Percentiles rank a stretch among this genome's conserved stretches.
Evolutionary conservation across 2,888 invertebrate species (phyloP).

Genomic region (Xestoiulus laeticollis): DNA sequence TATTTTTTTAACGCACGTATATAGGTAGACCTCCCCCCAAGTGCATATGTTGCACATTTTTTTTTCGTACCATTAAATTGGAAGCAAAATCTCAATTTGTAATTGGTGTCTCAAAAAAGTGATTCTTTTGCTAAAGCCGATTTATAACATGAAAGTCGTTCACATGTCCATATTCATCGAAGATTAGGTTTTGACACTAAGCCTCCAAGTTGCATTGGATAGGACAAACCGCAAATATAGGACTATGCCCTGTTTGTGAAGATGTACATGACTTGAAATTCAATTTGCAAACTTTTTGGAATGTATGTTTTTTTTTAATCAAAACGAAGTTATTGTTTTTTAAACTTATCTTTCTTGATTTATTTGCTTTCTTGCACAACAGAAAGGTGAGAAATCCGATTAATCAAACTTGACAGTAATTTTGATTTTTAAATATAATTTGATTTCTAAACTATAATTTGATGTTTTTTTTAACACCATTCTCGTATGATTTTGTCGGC

Average conservation of each 20-base stretch:
- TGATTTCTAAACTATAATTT: no score
- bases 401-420: no score
- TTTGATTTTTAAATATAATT: no score
- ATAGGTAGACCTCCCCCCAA: neutral
- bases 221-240: neutral
- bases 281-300: neutral
- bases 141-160: neutral
- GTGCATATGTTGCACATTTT: neutral
- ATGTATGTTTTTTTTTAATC: no score
- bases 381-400: no score
- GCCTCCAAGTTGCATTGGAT: neutral
- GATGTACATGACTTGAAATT: neutral
- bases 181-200: neutral
- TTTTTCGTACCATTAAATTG: neutral
- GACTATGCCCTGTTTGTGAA: neutral
- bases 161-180: neutral
- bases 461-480: no score
- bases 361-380: no score
- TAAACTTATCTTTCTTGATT: no score
- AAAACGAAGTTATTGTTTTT: no score
- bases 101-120: neutral
- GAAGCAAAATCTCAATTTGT: neutral
- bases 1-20: neutral
- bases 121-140: neutral
- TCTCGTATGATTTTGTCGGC: no score